These are phyloP conservation scores for Rosalia funebris DNA, from an alignment of 2,888 invertebrate genomes.

Conservation along the genomic window DNA sequence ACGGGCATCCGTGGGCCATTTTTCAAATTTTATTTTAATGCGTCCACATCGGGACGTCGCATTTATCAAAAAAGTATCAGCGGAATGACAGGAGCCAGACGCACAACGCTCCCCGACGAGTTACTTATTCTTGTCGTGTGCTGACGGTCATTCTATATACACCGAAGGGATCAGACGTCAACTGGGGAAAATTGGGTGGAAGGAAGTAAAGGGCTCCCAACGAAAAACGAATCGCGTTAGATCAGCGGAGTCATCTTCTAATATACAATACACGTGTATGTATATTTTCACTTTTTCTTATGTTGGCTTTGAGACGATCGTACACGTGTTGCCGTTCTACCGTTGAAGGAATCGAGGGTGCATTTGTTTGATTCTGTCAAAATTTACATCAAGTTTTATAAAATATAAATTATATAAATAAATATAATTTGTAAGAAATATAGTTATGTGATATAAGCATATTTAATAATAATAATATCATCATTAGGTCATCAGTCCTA, in stretches of 20 bases:
- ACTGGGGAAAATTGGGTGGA: slow-evolving; percentile 59
- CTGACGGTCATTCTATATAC: slow-evolving; percentile 64
- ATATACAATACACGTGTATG: slow-evolving; percentile 34
- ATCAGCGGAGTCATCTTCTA: slow-evolving; percentile 38
- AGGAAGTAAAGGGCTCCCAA: slow-evolving; percentile 56
- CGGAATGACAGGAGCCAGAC: slow-evolving; percentile 47
- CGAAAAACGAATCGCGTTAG: slow-evolving; percentile 49
- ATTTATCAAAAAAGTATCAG: slow-evolving; percentile 53
- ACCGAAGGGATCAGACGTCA: slow-evolving; percentile 61
- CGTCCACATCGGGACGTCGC: slow-evolving; percentile 16
- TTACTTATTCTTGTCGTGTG: slow-evolving; percentile 63
- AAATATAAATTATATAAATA: no score
- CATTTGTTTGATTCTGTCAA: no score
- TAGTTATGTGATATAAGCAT: no score
- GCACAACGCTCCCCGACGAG: slow-evolving; percentile 48
- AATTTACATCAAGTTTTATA: no score
- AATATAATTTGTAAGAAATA: no score
- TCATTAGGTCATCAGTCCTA: no score
- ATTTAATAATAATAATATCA: no score
- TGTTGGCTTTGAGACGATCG: neutral
- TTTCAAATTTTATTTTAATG: slow-evolving; percentile 29
- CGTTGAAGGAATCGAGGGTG: no score
- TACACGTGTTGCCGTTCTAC: neutral
- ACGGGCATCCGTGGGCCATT: slow-evolving; percentile 5
- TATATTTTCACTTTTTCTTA: slow-evolving; percentile 18